A percentile compares a stretch with the other conserved stretches of the same genome.
Conservation (phyloP, 1,140 invertebrate species). For the Sitobion miscanthi region DNA sequence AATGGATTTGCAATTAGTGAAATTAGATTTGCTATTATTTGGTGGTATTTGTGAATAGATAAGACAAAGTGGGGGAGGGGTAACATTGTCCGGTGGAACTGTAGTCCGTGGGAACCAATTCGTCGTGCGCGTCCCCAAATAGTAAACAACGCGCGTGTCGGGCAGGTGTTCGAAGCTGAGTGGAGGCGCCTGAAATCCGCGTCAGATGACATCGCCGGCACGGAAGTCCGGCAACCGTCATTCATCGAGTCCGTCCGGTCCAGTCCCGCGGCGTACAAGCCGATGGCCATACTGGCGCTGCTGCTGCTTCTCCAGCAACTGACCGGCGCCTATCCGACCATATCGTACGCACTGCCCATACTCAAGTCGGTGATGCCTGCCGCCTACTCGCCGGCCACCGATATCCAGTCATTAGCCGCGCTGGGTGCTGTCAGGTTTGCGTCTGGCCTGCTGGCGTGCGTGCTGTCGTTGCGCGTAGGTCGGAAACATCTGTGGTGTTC, state of each 20-base stretch:
- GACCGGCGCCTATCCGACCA: conserved; percentile 70
- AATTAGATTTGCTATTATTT: too few species aligned
- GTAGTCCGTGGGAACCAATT: background rate
- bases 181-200: background rate
- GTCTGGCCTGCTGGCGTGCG: conserved; percentile 64
- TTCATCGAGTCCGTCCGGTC: conserved; percentile 48
- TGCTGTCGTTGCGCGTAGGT: conserved; percentile 67
- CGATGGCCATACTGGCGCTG: conserved; percentile 64
- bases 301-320: conserved; percentile 69
- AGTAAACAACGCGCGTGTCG: background rate
- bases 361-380: conserved; percentile 65
- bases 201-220: background rate
- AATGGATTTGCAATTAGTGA: too few species aligned
- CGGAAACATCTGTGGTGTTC: conserved; percentile 64
- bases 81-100: background rate
- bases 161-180: conserved; percentile 39
- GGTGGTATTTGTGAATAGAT: too few species aligned
- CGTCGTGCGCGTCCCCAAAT: background rate
- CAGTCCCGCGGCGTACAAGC: conserved; percentile 63
- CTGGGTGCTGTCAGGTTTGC: conserved; percentile 66
- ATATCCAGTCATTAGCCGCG: conserved; percentile 65
- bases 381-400: conserved; percentile 62
- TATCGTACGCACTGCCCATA: conserved; percentile 73
- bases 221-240: background rate
- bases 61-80: too few species aligned